These are phyloP conservation scores for Brachypalpus laphriformis DNA, from an alignment of 2,888 invertebrate genomes.

Conservation along the genomic window DNA sequence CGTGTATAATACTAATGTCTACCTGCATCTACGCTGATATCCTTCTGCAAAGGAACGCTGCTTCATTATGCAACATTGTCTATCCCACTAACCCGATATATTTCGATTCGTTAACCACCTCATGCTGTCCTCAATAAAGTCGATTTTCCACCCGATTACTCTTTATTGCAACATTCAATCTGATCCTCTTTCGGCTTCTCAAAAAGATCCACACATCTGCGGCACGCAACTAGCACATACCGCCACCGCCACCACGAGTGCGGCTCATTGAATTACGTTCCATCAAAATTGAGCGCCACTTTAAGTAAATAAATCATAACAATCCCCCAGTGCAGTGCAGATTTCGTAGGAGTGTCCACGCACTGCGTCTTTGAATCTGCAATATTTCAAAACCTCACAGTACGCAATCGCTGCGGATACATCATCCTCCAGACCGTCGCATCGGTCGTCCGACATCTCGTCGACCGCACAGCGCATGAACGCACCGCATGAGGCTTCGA, in stretches of 20 bases:
- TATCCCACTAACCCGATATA: neutral
- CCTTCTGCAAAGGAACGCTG: neutral
- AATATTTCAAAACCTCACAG: constrained; percentile 31
- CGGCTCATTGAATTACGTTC: constrained; percentile 22
- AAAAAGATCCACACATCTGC: neutral
- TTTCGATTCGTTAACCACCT: neutral
- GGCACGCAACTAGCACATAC: neutral
- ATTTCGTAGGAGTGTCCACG: constrained; percentile 47
- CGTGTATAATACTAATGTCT: neutral
- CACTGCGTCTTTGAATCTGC: constrained; percentile 20
- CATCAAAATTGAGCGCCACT: constrained; percentile 53
- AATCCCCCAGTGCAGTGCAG: neutral
- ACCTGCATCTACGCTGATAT: neutral
- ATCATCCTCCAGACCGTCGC: constrained; percentile 7
- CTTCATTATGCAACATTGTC: neutral
- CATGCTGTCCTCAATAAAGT: neutral
- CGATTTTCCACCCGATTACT: neutral
- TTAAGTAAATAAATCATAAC: constrained; percentile 49
- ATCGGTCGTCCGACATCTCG: neutral
- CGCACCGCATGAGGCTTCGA: constrained; percentile 25
- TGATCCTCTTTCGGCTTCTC: neutral
- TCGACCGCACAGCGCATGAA: neutral
- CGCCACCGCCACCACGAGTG: neutral
- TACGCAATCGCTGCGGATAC: constrained; percentile 9
- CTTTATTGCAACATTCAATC: neutral